Evolutionary conservation across 2,113 vertebrate species (phyloP), one percentile per base, ranked within the genome.

Genomic region (Myiozetetes cayanensis): DNA sequence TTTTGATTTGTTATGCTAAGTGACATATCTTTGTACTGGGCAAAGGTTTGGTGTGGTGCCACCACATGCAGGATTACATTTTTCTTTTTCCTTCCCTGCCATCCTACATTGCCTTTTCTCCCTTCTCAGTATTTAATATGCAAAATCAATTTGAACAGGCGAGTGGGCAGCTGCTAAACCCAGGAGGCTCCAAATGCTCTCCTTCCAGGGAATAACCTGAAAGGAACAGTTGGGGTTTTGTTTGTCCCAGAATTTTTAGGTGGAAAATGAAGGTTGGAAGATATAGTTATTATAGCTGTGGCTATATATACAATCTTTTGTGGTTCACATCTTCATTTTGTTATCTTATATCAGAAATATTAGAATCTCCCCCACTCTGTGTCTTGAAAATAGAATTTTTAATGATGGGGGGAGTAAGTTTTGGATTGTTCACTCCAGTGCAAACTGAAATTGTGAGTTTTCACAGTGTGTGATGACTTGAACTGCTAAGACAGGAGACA

Each of bases 1-100:
- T 83, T 92, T 85, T 81, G 52, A 76, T 90, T 93, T 89, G 52
- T 89, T 94, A 86, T 44, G 46, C 80, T 71, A 84, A 95, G 49
- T 91, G 87, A 89, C 35, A 86, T 67, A 24, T 41, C 21, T 84
- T 77, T 70, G 58, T 70, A 47, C 65, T 71, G 61, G 73, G 74
- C 30, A 66, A 76, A 91, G 56, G 52, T 92, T 96, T 94, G 62
- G 39, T 87, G 91, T 5, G 10, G 47, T 91, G 27, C 43, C n/a
- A 46, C 43, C 41, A 62, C 23, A 39, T n/a, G 24, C 1, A 6
- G 53, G 9, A 66, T 52, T 81, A 23, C 8, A 7, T 23, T 70
- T 67, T 63, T 58, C 28, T 81, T 76, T 35, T 61, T 66, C 52
- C 31, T 61, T 74, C 17, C 19, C 44, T 82, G 56, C n/a, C 15